Evolutionary conservation across 2,113 vertebrate genomes (phyloP).

Genomic region (Campylorhamphus procurvoides): DNA sequence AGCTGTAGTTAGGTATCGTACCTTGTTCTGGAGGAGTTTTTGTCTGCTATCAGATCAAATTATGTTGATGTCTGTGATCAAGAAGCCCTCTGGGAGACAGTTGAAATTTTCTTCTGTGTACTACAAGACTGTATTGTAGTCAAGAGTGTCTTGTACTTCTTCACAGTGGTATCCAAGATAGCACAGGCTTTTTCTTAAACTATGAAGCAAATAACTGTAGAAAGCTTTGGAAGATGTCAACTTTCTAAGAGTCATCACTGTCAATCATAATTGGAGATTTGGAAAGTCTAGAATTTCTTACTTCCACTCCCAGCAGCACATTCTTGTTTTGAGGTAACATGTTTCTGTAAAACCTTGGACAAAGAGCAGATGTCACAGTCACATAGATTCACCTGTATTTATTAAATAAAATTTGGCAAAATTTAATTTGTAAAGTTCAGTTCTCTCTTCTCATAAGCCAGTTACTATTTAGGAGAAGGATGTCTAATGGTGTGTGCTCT

Average conservation of each 20-base stretch:
- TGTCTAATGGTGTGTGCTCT: not conserved
- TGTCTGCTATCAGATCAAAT: slow-evolving; percentile 18
- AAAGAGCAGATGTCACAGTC: not conserved
- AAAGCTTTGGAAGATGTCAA: not conserved
- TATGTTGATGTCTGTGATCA: not conserved
- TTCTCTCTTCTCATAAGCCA: not conserved
- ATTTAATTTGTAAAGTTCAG: not conserved
- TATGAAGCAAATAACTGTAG: not conserved
- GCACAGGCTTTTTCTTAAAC: not conserved
- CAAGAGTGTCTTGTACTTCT: not conserved
- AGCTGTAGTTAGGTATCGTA: not conserved
- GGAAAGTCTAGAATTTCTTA: not conserved
- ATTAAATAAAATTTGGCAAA: not conserved
- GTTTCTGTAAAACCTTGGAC: not conserved
- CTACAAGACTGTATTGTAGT: not conserved
- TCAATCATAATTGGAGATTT: not conserved
- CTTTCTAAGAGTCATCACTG: not conserved
- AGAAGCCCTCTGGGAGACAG: not conserved
- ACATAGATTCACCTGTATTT: not conserved
- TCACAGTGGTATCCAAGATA: not conserved
- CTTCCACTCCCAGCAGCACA: not conserved
- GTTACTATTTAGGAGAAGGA: not conserved
- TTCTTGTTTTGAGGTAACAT: not conserved
- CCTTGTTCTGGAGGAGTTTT: not conserved
- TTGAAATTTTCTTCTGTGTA: not conserved